Base-by-base conservation (phyloP, 1,140 invertebrate genomes). In the Leptopilina clavipes region DNA sequence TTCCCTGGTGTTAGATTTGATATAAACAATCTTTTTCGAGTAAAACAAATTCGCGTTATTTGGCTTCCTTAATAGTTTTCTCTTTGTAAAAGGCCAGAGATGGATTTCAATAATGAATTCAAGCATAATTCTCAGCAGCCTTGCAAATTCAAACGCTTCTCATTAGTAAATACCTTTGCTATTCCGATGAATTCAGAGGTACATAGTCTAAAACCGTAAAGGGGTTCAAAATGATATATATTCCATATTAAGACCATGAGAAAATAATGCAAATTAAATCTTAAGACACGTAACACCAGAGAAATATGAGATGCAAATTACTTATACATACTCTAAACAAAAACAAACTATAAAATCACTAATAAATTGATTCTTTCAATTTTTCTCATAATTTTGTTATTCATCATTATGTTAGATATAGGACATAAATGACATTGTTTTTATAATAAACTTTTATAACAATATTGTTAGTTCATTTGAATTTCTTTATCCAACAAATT, bases 91-190 rank as follows among this genome's bases (percentile, higher is more conserved):
- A 65, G 11, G 25, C 22, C 56, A 65, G 56, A 31, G 56, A 31
- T 65, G 56, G 19, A 65, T 65, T 65, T 65, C 56, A 65, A 31
- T 65, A 65, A 31, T 65, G 22, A 65, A 65, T 65, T 65, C 25
- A 31, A n/a, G 56, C 19, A 65, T 65, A 65, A 65, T 65, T 65
- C 25, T 65, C 56, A 31, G 56, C 56, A 65, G 12, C 56, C 56
- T 14, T 65, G 56, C 22, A 65, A 65, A 31, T 31, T 65, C 56
- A 31, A 65, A 65, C 56, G 56, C 25, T 65, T 65, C 56, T 25
- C 56, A 52, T 59, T 59, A 31, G 56, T 37, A 31, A 65, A 65
- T 65, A 65, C 56, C 56, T 65, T 65, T 65, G 56, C 22, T 31
- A 65, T 65, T 65, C 56, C 56, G 56, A 65, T 65, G 56, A 31